Percentiles rank a stretch among this genome's conserved stretches.
These are phyloP conservation scores for Xenopus petersii DNA, from an alignment of 2,797 vertebrate species.

Conservation along the genomic window DNA sequence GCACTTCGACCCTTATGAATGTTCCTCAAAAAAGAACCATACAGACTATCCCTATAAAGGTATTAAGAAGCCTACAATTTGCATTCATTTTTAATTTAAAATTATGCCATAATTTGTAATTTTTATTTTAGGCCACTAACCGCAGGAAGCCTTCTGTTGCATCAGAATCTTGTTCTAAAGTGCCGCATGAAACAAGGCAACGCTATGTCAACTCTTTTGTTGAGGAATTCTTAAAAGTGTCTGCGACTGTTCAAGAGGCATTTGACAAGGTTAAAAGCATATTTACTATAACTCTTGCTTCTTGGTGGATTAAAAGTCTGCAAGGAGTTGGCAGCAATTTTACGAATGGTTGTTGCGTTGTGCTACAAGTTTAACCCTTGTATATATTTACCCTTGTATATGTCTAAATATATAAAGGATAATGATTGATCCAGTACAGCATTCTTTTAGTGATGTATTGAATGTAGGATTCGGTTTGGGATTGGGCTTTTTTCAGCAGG, in stretches of 20 bases:
- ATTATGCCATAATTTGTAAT: not conserved
- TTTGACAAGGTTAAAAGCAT: slow-evolving; percentile 71
- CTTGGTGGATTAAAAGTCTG: too few relatives aligned
- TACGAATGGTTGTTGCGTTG: too few relatives aligned
- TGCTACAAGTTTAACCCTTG: too few relatives aligned
- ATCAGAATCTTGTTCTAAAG: slow-evolving; percentile 63
- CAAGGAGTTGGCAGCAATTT: too few relatives aligned
- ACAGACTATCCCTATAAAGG: slow-evolving; percentile 33
- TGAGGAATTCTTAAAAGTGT: slow-evolving; percentile 73
- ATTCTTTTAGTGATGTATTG: too few relatives aligned
- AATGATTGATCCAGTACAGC: too few relatives aligned
- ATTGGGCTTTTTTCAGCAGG: too few relatives aligned
- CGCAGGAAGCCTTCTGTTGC: slow-evolving; percentile 60
- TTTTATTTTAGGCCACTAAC: slow-evolving; percentile 51
- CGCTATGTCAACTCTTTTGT: slow-evolving; percentile 72
- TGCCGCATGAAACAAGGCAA: slow-evolving; percentile 73
- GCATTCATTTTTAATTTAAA: not conserved
- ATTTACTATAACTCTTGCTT: too few relatives aligned
- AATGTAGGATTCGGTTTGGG: too few relatives aligned
- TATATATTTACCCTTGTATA: too few relatives aligned
- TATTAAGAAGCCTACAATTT: slow-evolving; percentile 1
- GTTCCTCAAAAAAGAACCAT: slow-evolving; percentile 15
- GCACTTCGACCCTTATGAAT: not conserved
- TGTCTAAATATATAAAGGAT: too few relatives aligned
- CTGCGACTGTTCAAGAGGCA: slow-evolving; percentile 69